These are phyloP conservation scores for Brachionus sp. DNA, from an alignment of 1,140 invertebrate genomes.

Conservation along the genomic window DNA sequence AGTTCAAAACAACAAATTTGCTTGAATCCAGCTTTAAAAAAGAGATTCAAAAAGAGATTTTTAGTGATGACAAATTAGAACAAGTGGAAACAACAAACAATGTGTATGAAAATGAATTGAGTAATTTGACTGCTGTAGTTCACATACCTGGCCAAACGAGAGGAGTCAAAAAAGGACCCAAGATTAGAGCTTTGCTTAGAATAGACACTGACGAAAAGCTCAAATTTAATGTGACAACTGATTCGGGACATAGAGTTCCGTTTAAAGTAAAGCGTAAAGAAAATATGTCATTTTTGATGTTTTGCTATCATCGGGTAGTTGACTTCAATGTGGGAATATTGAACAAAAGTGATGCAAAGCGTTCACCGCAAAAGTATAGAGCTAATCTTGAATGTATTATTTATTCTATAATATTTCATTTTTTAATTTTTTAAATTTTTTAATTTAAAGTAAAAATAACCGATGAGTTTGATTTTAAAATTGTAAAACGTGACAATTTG, in stretches of 20 bases:
- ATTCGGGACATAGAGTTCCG: background rate
- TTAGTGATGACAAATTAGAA: background rate
- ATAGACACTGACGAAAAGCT: background rate
- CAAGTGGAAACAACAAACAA: background rate
- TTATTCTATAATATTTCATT: background rate
- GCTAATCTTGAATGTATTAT: background rate
- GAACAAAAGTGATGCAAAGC: background rate
- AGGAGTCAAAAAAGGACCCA: constrained; percentile 6
- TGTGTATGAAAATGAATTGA: background rate
- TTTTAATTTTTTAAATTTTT: background rate
- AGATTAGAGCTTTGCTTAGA: background rate
- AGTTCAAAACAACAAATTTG: background rate
- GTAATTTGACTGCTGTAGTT: background rate
- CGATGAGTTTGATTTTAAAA: constrained; percentile 13
- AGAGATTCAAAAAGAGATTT: background rate
- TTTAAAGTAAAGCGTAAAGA: background rate
- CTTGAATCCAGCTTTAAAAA: background rate
- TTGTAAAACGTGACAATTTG: constrained; percentile 28
- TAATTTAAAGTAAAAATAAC: constrained; percentile 20
- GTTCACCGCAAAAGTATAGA: background rate
- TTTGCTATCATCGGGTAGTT: constrained; percentile 6
- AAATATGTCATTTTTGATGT: background rate
- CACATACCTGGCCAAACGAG: background rate
- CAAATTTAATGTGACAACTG: background rate
- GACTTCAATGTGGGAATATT: constrained; percentile 29